Evolutionary conservation across 2,888 invertebrate genomes (phyloP).

Genomic region (Oscheius onirici): DNA sequence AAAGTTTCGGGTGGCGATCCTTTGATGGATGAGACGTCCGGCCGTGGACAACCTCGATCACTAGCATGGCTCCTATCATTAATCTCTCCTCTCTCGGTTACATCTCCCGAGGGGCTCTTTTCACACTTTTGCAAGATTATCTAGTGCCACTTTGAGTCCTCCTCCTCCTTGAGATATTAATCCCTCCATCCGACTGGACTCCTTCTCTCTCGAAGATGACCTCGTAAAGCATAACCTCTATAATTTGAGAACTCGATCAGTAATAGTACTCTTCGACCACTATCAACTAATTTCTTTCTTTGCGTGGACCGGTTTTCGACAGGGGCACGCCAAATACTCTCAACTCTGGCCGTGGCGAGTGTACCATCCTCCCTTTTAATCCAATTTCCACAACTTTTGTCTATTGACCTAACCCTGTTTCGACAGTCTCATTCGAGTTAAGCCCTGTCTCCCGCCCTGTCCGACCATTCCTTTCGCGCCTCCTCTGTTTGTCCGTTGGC

Average conservation of each 20-base stretch:
- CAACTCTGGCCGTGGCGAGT: background rate
- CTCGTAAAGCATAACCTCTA: background rate
- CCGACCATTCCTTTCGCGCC: background rate
- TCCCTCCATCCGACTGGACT: background rate
- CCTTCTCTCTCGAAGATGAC: background rate
- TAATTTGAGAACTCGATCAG: background rate
- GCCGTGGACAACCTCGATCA: slow-evolving; percentile 5
- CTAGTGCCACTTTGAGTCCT: too few species aligned
- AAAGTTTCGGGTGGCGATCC: background rate
- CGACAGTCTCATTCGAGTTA: too few species aligned
- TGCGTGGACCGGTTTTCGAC: slow-evolving; percentile 13
- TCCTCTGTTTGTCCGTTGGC: slow-evolving; percentile 11
- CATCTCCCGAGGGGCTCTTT: slow-evolving; percentile 3
- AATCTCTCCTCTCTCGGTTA: background rate
- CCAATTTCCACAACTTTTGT: too few species aligned
- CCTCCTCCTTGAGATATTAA: too few species aligned
- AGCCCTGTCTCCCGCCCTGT: background rate
- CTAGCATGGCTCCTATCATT: background rate
- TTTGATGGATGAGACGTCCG: slow-evolving; percentile 25
- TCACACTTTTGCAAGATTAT: too few species aligned
- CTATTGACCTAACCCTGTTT: background rate
- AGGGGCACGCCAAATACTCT: background rate
- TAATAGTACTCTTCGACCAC: background rate
- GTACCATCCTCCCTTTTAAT: background rate
- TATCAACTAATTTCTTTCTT: slow-evolving; percentile 16